Percentiles rank a stretch among this genome's conserved stretches.
These are phyloP conservation scores for Hirtodrosophila confusa DNA, from an alignment of 2,888 invertebrate genomes.

Conservation along the genomic window DNA sequence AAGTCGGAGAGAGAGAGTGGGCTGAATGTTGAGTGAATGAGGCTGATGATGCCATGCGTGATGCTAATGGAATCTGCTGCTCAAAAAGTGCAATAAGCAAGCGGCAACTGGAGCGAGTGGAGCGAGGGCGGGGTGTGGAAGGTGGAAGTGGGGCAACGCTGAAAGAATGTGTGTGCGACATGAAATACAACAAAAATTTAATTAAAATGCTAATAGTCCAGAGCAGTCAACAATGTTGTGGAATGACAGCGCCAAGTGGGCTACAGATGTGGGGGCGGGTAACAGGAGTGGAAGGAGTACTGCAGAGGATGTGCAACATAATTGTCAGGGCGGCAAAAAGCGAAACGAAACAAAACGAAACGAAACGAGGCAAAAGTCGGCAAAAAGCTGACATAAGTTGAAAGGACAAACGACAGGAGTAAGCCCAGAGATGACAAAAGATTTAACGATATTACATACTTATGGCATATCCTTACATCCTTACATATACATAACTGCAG, in stretches of 20 bases:
- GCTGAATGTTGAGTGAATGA: too few relatives aligned
- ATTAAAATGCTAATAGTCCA: conserved; percentile 77
- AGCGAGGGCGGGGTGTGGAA: too few relatives aligned
- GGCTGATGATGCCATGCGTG: not conserved
- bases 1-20: conserved; percentile 79
- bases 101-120: too few relatives aligned
- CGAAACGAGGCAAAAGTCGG: not conserved
- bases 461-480: too few relatives aligned
- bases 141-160: not conserved
- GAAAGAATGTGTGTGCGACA: conserved; percentile 27
- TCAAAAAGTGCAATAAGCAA: conserved; percentile 19
- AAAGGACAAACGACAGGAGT: conserved; percentile 4
- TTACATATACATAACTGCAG: conserved; percentile 15
- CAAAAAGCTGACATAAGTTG: conserved; percentile 25
- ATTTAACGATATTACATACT: conserved; percentile 1
- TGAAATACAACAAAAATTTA: conserved; percentile 68
- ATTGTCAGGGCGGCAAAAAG: conserved; percentile 40
- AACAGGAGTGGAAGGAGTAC: not conserved
- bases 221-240: conserved; percentile 67
- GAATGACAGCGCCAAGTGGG: conserved; percentile 51
- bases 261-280: conserved; percentile 8
- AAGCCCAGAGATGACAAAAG: conserved; percentile 3
- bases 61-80: conserved; percentile 17
- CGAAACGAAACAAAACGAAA: not conserved
- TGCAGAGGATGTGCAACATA: conserved; percentile 64